Conservation (phyloP, 2,113 vertebrate genomes). For the Cercocebus atys region DNA sequence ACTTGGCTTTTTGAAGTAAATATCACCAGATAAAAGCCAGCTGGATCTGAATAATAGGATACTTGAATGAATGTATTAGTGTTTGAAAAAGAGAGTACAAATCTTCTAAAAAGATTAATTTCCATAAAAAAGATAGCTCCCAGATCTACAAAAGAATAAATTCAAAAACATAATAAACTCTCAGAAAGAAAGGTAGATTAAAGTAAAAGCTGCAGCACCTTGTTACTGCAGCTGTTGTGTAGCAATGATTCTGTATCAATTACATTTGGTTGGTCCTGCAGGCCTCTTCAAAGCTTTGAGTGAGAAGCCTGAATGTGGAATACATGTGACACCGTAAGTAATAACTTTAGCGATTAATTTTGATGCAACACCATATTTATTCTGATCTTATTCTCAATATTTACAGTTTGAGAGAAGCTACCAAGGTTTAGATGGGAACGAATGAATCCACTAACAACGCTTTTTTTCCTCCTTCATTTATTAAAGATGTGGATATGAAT, state of each 20-base stretch:
- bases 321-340: constrained; percentile 84
- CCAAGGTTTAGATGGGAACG: constrained; percentile 82
- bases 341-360: constrained; percentile 89
- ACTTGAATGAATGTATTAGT: constrained; percentile 95
- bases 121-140: constrained; percentile 99
- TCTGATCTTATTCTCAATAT: constrained; percentile 85
- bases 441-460: constrained; percentile 74
- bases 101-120: constrained; percentile 96
- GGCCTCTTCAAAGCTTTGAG: constrained; percentile 89
- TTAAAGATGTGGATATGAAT: constrained; percentile 87
- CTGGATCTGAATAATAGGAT: constrained; percentile 94
- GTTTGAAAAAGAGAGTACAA: constrained; percentile 94
- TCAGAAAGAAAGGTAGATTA: constrained; percentile 91
- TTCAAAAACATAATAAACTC: constrained; percentile 96
- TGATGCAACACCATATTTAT: constrained; percentile 88
- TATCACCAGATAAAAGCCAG: constrained; percentile 97
- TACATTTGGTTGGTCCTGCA: constrained; percentile 89
- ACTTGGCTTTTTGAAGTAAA: constrained; percentile 95
- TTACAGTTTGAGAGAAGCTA: constrained; percentile 83
- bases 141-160: constrained; percentile 96
- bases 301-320: constrained; percentile 87
- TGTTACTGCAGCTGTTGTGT: constrained; percentile 91
- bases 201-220: constrained; percentile 93
- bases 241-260: constrained; percentile 93
- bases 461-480: constrained; percentile 75